phyloP scores from a whole-genome alignment of 2,113 vertebrate species.

The Nematolebias whitei region DNA sequence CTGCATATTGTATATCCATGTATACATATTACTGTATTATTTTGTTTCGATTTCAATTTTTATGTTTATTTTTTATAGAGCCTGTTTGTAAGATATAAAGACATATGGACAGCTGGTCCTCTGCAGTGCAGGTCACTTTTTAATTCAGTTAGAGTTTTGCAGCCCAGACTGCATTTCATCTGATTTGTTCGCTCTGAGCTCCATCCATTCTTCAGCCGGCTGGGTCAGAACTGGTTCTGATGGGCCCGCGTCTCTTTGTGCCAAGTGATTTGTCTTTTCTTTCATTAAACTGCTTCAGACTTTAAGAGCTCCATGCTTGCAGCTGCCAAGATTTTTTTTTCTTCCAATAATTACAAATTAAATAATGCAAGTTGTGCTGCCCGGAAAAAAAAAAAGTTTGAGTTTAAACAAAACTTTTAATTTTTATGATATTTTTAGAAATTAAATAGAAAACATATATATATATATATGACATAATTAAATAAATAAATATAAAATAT shows the following conservation, averaged over 20 bases:
- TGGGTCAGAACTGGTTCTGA: conserved; percentile 41
- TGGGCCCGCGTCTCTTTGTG: conserved; percentile 38
- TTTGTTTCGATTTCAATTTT: too few relatives aligned
- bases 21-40: too few relatives aligned
- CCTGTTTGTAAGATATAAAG: too few relatives aligned
- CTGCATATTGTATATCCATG: too few relatives aligned
- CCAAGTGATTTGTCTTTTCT: conserved; percentile 61
- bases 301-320: conserved; percentile 8
- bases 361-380: background rate
- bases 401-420: too few relatives aligned
- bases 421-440: too few relatives aligned
- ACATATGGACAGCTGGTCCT: too few relatives aligned
- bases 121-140: too few relatives aligned
- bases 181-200: conserved; percentile 45
- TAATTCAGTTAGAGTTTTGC: conserved; percentile 45
- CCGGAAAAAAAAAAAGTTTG: background rate
- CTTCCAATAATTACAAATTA: conserved; percentile 28
- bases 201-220: conserved; percentile 57
- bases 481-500: too few relatives aligned
- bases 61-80: too few relatives aligned
- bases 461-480: too few relatives aligned
- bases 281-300: conserved; percentile 46
- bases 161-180: conserved; percentile 24
- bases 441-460: too few relatives aligned
- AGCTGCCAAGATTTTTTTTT: conserved; percentile 31